These are phyloP conservation scores for Aleiodes testaceus DNA, from an alignment of 2,888 invertebrate species.

Conservation along the genomic window DNA sequence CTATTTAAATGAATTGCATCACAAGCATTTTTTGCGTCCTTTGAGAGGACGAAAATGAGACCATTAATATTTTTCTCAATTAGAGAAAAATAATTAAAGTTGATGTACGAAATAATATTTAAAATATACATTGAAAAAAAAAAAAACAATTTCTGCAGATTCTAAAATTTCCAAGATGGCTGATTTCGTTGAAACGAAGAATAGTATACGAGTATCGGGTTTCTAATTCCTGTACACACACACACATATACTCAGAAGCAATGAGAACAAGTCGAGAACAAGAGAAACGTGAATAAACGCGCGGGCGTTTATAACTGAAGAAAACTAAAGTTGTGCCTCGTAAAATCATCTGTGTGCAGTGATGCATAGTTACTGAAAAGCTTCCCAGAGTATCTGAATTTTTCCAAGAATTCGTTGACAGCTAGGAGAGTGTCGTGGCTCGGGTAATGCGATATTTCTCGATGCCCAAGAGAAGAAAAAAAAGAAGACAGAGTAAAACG, in stretches of 20 bases:
- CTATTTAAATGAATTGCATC: conserved; percentile 27
- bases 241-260: conserved; percentile 23
- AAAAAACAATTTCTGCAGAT: not conserved
- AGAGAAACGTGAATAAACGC: conserved; percentile 6
- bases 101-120: too few relatives aligned
- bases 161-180: conserved; percentile 9
- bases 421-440: conserved; percentile 9
- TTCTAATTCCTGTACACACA: conserved; percentile 39
- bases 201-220: conserved; percentile 30
- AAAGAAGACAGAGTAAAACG: not conserved
- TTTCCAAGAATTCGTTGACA: conserved; percentile 23
- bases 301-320: conserved; percentile 16
- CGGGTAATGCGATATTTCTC: conserved; percentile 22
- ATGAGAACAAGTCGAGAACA: conserved; percentile 19
- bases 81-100: not conserved
- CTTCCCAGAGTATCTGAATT: conserved; percentile 31
- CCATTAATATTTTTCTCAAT: not conserved
- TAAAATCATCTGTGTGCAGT: conserved; percentile 41
- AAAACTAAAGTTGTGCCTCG: conserved; percentile 22
- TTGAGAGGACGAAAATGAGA: not conserved
- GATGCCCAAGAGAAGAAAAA: not conserved
- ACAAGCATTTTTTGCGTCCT: conserved; percentile 15
- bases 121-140: not conserved
- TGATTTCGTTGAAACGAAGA: conserved; percentile 12
- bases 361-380: conserved; percentile 34